Evolutionary conservation across 2,888 invertebrate species (phyloP).

Genomic region (Nipponacmea schrenckii): DNA sequence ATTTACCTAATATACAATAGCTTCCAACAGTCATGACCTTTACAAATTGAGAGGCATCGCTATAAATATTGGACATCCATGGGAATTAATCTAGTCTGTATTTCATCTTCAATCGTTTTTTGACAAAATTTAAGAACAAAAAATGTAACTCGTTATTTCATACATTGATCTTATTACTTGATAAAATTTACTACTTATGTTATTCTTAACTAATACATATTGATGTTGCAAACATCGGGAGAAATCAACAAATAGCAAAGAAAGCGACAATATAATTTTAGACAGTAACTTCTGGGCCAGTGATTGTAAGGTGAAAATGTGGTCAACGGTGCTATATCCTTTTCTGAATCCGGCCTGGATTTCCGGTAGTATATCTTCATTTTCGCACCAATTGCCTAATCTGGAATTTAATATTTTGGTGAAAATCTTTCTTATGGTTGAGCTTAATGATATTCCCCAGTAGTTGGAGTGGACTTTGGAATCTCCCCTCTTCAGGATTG

Average conservation of each 20-base stretch:
- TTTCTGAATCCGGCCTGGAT: constrained; percentile 8
- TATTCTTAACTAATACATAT: constrained; percentile 5
- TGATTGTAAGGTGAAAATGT: constrained; percentile 9
- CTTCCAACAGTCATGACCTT: no score
- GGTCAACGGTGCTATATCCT: neutral
- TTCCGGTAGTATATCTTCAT: neutral
- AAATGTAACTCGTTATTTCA: neutral
- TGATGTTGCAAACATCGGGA: constrained; percentile 1
- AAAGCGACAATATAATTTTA: constrained; percentile 6
- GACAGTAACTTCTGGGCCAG: constrained; percentile 7
- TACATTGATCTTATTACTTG: constrained; percentile 1
- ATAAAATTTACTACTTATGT: constrained; percentile 1
- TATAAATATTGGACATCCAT: neutral
- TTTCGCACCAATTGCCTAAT: constrained; percentile 8
- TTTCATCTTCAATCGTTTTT: neutral
- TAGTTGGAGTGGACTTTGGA: neutral
- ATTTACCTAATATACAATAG: neutral
- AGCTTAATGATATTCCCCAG: neutral
- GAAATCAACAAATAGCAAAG: neutral
- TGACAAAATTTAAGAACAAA: neutral
- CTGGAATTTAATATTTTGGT: constrained; percentile 4
- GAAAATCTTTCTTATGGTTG: constrained; percentile 5
- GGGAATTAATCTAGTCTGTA: neutral
- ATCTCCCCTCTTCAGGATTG: constrained; percentile 1
- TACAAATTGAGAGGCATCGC: no score